phyloP scores from a whole-genome alignment of 2,888 invertebrate species.

The Kuschelorhynchus macadamiae region DNA sequence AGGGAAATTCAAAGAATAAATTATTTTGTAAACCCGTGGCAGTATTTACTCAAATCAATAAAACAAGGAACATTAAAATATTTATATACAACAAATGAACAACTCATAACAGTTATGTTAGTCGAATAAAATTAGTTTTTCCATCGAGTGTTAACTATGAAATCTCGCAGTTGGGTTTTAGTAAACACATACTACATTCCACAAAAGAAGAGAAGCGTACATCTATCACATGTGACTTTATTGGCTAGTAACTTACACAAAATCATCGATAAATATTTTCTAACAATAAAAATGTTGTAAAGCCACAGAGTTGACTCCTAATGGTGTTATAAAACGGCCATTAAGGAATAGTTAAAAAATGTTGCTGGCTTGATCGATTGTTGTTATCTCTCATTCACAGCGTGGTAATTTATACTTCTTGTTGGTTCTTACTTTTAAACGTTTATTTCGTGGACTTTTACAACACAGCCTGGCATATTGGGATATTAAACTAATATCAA shows the following conservation, averaged over 20 bases:
- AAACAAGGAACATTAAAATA: no score
- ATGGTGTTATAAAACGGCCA: slow-evolving; percentile 45
- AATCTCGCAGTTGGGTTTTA: slow-evolving; percentile 3
- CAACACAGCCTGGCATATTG: no score
- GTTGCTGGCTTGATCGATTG: slow-evolving; percentile 45
- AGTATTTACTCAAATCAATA: no score
- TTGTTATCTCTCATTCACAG: slow-evolving; percentile 26
- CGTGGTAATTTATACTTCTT: no score
- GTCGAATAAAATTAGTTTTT: neutral
- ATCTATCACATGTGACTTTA: slow-evolving; percentile 24
- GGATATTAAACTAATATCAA: no score
- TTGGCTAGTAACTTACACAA: slow-evolving; percentile 25
- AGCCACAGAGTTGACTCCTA: slow-evolving; percentile 37
- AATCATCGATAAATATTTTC: slow-evolving; percentile 44
- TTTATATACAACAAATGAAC: no score
- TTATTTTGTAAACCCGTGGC: no score
- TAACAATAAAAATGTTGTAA: slow-evolving; percentile 45
- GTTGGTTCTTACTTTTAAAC: no score
- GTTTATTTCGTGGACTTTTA: no score
- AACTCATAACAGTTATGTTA: slow-evolving; percentile 8
- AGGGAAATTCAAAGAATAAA: no score
- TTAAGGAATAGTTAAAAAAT: slow-evolving; percentile 36
- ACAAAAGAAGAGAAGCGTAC: slow-evolving; percentile 6
- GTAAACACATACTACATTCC: slow-evolving; percentile 16
- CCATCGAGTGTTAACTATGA: slow-evolving; percentile 6